A percentile compares a stretch with the other conserved stretches of the same genome.
These are phyloP conservation scores for Popillia japonica DNA, from an alignment of 1,140 invertebrate species.

Conservation along the genomic window DNA sequence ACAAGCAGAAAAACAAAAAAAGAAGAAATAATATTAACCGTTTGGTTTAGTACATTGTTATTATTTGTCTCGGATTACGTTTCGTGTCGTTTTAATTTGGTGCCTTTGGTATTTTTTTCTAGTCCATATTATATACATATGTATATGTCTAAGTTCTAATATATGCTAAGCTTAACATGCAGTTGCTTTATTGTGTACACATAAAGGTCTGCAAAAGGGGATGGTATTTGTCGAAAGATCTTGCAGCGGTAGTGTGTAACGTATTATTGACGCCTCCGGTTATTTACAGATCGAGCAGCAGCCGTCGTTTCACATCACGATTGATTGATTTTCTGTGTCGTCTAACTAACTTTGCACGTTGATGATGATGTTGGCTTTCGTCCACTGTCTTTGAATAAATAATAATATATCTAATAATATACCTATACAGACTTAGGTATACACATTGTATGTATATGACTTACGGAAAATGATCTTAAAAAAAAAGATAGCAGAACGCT, in stretches of 20 bases:
- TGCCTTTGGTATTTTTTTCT: background rate
- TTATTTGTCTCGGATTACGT: background rate
- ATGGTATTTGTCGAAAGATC: slow-evolving; percentile 28
- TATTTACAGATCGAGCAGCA: slow-evolving; percentile 40
- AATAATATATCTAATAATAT: background rate
- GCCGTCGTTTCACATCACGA: slow-evolving; percentile 44
- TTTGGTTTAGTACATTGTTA: background rate
- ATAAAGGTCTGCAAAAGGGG: background rate
- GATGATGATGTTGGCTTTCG: slow-evolving; percentile 2
- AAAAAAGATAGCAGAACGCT: too few species aligned
- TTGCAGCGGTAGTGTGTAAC: slow-evolving; percentile 26
- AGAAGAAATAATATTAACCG: slow-evolving; percentile 29
- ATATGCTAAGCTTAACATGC: background rate
- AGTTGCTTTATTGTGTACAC: slow-evolving; percentile 2
- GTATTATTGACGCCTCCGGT: slow-evolving; percentile 38
- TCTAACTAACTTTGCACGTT: slow-evolving; percentile 25
- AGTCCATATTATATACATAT: background rate
- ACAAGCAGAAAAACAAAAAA: slow-evolving; percentile 37
- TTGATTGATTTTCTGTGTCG: slow-evolving; percentile 42
- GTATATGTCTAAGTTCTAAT: slow-evolving; percentile 13
- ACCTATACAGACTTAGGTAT: background rate
- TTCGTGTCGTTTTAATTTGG: background rate
- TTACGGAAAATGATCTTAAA: background rate
- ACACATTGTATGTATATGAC: background rate
- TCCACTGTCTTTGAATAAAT: slow-evolving; percentile 12